Base-by-base conservation (phyloP, 2,113 vertebrate genomes). In the Ictalurus furcatus region DNA sequence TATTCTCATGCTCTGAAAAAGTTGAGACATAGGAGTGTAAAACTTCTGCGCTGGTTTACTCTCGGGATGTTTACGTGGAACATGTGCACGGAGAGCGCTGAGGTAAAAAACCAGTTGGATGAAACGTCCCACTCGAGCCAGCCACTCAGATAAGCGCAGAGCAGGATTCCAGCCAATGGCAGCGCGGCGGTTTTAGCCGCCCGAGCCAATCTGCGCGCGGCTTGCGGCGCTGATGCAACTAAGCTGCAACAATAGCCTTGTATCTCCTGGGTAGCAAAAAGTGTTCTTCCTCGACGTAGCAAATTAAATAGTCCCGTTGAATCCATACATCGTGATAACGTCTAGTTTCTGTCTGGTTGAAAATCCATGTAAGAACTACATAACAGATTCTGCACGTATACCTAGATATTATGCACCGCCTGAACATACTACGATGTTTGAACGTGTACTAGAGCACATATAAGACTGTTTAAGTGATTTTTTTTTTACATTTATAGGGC, bases 211-310 rank as follows among this genome's bases (percentile, higher is more conserved):
- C 90, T 23, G 88, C 89, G 79, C 3, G 65, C 86, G 80, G 92
- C 87, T 56, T 86, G 85, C 81, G 92, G 89, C 93, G 93, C 96
- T 96, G 96, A 96, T 96, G 96, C 96, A 96, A 96, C 92, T 92
- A 91, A 91, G 90, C 93, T 95, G 96, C 95, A 96, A 96, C 94
- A 93, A 93, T 88, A 90, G 92, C 89, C 92, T 91, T 76, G 90
- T 88, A 90, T 89, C 85, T 87, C 71, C 92, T 88, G 91, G 93
- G 94, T 92, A 94, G 94, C 93, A 93, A 63, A 89, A 93, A 92
- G 92, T 92, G 92, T 87, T 91, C 93, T 92, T 94, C 93, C 93
- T 92, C 93, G 85, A 81, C 71, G 67, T 82, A 85, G 92, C 91
- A 88, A 90, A 92, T 92, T 86, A 92, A 93, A 90, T 93, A 93